phyloP scores from a whole-genome alignment of 2,888 invertebrate species.

The Watsonalla cultraria region DNA sequence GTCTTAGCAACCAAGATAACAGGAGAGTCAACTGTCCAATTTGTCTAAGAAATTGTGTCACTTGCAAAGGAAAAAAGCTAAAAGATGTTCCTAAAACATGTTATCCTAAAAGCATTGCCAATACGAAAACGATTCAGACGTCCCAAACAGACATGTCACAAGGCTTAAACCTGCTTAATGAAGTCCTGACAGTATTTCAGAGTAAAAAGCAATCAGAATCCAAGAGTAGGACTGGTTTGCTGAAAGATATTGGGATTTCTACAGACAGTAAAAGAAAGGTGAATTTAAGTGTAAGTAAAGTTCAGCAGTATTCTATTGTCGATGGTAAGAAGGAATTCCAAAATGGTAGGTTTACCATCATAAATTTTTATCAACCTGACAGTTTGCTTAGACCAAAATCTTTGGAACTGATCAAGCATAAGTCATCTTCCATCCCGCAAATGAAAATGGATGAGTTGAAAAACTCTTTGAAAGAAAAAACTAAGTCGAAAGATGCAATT shows the following conservation, averaged over 20 bases:
- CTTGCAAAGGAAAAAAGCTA: conserved; percentile 4
- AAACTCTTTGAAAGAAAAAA: conserved; percentile 50
- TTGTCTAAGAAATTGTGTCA: conserved; percentile 27
- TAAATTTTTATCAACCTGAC: conserved; percentile 43
- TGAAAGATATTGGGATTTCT: conserved; percentile 48
- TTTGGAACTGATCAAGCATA: conserved; percentile 46
- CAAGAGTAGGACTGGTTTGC: conserved; percentile 28
- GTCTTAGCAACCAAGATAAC: conserved; percentile 35
- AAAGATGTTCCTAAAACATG: neutral
- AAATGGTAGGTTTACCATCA: conserved; percentile 38
- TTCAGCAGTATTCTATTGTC: conserved; percentile 46
- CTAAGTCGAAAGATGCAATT: conserved; percentile 55
- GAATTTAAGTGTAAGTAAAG: conserved; percentile 32
- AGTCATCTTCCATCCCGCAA: conserved; percentile 66
- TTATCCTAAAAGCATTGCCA: neutral
- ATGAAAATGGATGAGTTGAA: conserved; percentile 68
- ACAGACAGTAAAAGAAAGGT: conserved; percentile 32
- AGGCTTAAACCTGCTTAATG: conserved; percentile 53
- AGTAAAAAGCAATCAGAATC: conserved; percentile 41
- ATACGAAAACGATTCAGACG: conserved; percentile 45
- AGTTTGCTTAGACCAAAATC: conserved; percentile 21
- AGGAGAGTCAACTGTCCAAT: conserved; percentile 35
- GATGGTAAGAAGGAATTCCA: conserved; percentile 21
- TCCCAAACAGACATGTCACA: conserved; percentile 39
- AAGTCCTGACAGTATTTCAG: conserved; percentile 62